These are phyloP conservation scores for Capitulum mitella DNA, from an alignment of 2,888 invertebrate genomes.

Conservation along the genomic window DNA sequence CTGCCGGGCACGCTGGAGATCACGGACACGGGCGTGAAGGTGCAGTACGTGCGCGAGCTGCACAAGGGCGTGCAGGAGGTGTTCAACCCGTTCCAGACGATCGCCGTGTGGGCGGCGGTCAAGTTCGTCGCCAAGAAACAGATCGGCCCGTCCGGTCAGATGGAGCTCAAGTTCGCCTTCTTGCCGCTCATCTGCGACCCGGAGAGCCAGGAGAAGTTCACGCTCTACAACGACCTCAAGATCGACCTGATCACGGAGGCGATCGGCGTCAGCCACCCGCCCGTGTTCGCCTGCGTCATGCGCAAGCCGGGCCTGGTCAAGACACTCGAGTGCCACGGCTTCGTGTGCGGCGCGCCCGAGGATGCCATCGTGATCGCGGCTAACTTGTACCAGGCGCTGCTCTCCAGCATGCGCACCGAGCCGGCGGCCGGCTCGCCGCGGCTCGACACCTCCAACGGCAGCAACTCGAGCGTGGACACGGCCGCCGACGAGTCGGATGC, in stretches of 20 bases:
- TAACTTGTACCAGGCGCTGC: conserved; percentile 77
- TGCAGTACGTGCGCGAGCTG: conserved; percentile 34
- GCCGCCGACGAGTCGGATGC: conserved; percentile 62
- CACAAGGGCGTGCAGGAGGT: conserved; percentile 40
- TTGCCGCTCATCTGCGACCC: conserved; percentile 76
- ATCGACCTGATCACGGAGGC: conserved; percentile 35
- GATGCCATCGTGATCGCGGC: conserved; percentile 88
- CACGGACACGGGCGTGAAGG: conserved; percentile 42
- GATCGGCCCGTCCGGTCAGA: conserved; percentile 30
- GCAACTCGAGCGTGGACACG: conserved; percentile 42
- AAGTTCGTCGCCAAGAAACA: conserved; percentile 59
- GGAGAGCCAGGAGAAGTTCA: conserved; percentile 36
- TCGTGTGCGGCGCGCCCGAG: conserved; percentile 79
- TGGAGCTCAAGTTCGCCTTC: conserved; percentile 62
- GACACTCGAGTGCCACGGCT: conserved; percentile 80
- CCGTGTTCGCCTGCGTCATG: conserved; percentile 85
- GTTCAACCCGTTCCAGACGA: conserved; percentile 76
- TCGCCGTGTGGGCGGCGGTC: conserved; percentile 88
- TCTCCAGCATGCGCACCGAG: conserved; percentile 59
- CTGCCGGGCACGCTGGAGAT: conserved; percentile 58
- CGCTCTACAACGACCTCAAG: conserved; percentile 35
- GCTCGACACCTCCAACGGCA: conserved; percentile 30
- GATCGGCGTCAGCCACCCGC: conserved; percentile 54
- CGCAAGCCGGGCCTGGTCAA: conserved; percentile 57
- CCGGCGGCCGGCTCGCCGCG: conserved; percentile 27